Percentiles rank a stretch among this genome's conserved stretches.
Conservation (phyloP, 2,888 invertebrate species). For the Arrhopalites spinosus region DNA sequence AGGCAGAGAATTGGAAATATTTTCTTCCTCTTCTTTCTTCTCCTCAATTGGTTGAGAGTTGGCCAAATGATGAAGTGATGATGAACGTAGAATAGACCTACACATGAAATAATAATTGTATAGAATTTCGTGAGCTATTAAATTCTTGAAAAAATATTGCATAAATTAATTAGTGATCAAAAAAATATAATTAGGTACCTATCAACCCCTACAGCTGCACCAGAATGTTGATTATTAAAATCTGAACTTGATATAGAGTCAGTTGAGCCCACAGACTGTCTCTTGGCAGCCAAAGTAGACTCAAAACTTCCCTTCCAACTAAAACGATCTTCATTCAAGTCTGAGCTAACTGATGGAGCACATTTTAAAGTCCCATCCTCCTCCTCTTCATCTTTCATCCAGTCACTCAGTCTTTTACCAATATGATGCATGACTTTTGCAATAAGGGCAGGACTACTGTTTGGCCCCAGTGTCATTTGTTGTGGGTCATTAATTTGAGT, state of each 20-base stretch:
- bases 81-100: slow-evolving; percentile 55
- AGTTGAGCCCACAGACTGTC: slow-evolving; percentile 55
- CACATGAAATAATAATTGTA: background rate
- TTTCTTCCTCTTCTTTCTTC: slow-evolving; percentile 55
- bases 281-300: slow-evolving; percentile 83
- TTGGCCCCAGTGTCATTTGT: background rate
- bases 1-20: slow-evolving; percentile 55
- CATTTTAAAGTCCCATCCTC: slow-evolving; percentile 54
- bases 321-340: slow-evolving; percentile 73
- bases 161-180: background rate
- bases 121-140: background rate
- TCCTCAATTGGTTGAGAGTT: slow-evolving; percentile 55
- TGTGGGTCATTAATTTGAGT: background rate
- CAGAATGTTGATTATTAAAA: slow-evolving; percentile 38
- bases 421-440: slow-evolving; percentile 93
- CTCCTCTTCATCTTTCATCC: slow-evolving; percentile 76
- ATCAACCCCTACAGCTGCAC: slow-evolving; percentile 26
- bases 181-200: slow-evolving; percentile 18
- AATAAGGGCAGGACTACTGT: slow-evolving; percentile 68
- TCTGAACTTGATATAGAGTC: slow-evolving; percentile 56
- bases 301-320: slow-evolving; percentile 93
- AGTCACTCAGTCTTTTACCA: slow-evolving; percentile 79
- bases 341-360: slow-evolving; percentile 55
- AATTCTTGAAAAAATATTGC: background rate
- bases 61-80: slow-evolving; percentile 55